Conservation (phyloP, 2,797 vertebrate species). For the Jordanella pulchra region DNA sequence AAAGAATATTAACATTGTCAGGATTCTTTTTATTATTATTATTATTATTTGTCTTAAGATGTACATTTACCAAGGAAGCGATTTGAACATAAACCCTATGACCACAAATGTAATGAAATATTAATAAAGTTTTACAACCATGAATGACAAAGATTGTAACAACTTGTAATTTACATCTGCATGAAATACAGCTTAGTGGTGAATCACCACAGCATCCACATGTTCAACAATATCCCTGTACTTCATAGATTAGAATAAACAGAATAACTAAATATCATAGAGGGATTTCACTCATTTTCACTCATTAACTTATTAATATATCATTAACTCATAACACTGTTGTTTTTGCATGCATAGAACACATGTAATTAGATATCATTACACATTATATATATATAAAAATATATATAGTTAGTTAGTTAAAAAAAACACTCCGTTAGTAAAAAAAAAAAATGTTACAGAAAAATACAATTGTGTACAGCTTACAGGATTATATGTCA, state of each 20-base stretch:
- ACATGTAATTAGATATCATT: constrained; percentile 25
- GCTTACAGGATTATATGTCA: not conserved
- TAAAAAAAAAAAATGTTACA: constrained; percentile 21
- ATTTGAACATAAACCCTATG: constrained; percentile 14
- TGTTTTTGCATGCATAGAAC: constrained; percentile 5
- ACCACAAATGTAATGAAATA: constrained; percentile 16
- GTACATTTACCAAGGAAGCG: constrained; percentile 32
- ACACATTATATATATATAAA: constrained; percentile 2
- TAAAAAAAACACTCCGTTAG: constrained; percentile 42
- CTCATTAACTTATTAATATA: too few relatives aligned
- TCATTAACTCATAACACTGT: constrained; percentile 7
- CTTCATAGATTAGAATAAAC: not conserved
- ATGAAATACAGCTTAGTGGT: constrained; percentile 30
- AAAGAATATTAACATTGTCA: constrained; percentile 3
- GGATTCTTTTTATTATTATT: constrained; percentile 20
- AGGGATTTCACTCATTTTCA: constrained; percentile 12
- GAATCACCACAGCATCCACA: constrained; percentile 36
- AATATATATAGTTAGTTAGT: constrained; percentile 29
- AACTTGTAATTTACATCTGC: constrained; percentile 27
- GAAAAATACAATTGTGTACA: too few relatives aligned
- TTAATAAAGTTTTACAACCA: constrained; percentile 14
- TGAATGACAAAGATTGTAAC: constrained; percentile 19
- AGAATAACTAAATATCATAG: constrained; percentile 6
- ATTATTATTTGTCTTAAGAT: constrained; percentile 38
- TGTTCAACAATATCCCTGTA: constrained; percentile 14